A percentile compares a stretch with the other conserved stretches of the same genome.
Conservation (phyloP, 1,140 invertebrate genomes). For the Scaptomyza hsui region DNA sequence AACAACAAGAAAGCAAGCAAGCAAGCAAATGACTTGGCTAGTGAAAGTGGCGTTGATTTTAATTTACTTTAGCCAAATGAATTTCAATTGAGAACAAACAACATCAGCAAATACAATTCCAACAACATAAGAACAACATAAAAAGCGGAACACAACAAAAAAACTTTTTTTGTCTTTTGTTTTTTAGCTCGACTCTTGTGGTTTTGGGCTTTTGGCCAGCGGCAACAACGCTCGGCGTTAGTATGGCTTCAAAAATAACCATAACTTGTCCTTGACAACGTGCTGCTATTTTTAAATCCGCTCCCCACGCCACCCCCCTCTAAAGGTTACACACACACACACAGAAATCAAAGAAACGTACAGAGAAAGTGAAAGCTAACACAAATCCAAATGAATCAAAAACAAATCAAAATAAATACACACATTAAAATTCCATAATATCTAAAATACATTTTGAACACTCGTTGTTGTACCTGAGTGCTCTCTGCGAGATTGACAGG, state of each 20-base stretch:
- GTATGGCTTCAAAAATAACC: conserved; percentile 77
- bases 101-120: conserved; percentile 16
- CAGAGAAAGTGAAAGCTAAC: conserved; percentile 49
- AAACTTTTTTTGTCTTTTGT: conserved; percentile 12
- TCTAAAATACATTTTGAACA: conserved; percentile 1
- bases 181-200: conserved; percentile 19
- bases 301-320: not conserved
- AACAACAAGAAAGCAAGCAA: conserved; percentile 21
- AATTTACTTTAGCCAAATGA: conserved; percentile 39
- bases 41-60: conserved; percentile 55
- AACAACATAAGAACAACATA: conserved; percentile 11
- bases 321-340: conserved; percentile 25
- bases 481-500: conserved; percentile 30
- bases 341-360: conserved; percentile 11
- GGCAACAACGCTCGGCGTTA: conserved; percentile 46
- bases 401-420: conserved; percentile 45
- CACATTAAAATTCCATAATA: conserved; percentile 33
- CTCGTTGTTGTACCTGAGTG: not conserved
- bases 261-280: conserved; percentile 72
- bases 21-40: conserved; percentile 47
- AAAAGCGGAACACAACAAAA: conserved; percentile 4
- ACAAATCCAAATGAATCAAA: conserved; percentile 17
- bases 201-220: conserved; percentile 18
- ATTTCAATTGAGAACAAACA: conserved; percentile 36
- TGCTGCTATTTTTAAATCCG: conserved; percentile 59